Evolutionary conservation across 2,888 invertebrate genomes (phyloP), one percentile per base, ranked within the genome.

Genomic region (Zaprionus obscuricornis): DNA sequence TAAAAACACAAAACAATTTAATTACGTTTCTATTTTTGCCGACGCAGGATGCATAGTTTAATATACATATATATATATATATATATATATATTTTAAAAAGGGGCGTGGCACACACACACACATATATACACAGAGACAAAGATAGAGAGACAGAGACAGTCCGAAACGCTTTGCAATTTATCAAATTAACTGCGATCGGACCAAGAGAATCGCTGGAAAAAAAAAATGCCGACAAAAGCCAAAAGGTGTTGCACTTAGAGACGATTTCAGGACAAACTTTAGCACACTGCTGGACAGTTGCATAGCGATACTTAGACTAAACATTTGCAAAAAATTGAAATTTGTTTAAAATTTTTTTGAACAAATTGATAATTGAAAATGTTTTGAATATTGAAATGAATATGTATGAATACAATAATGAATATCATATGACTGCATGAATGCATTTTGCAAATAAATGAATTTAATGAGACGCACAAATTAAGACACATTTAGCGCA

Each of bases 151-250:
- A 10, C 2, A 18, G 1, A 33, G 10, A 22, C 22, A 49, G 49
- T 33, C 49, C 40, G 29, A 66, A 66, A 42, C 56, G 57, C 67
- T 62, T 64, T 43, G 81, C 79, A 84, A 86, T 87, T 85, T 85
- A 85, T 86, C 79, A 86, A 83, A 85, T 85, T 86, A 86, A 70
- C 77, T 82, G 68, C 75, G 78, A 78, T 68, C 76, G 75, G 49
- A 27, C 45, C 55, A 39, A 33, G 27, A 26, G 49, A 50, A 64
- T 69, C 70, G 66, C 65, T n/a, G n/a, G n/a, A n/a, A n/a, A n/a
- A n/a, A n/a, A 42, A 36, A 51, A 70, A 70, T 11, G 71, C 68
- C 71, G 71, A 70, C 68, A 71, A 70, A 68, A 70, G 58, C 36
- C 66, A 18, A 68, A 68, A 70, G 65, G 70, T 70, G 58, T 68